A percentile compares a stretch with the other conserved stretches of the same genome.
phyloP scores from a whole-genome alignment of 1,140 invertebrate genomes.

The Drosophila mauritiana region DNA sequence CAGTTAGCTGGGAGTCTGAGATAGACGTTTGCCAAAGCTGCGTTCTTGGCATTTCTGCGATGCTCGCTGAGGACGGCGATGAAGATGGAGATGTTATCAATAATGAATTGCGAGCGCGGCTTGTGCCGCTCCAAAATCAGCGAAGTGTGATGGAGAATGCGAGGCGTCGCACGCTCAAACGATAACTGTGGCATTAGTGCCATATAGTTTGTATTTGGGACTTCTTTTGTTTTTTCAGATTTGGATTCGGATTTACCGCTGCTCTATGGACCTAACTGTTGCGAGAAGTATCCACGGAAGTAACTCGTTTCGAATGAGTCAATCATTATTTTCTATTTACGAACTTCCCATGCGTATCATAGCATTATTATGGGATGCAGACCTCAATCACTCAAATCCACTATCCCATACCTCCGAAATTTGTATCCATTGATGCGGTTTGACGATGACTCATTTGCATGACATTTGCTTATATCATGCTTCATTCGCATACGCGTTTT shows the following conservation, averaged over 20 bases:
- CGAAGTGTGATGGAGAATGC: constrained; percentile 55
- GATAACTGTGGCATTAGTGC: constrained; percentile 27
- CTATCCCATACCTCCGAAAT: constrained; percentile 28
- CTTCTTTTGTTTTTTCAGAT: constrained; percentile 18
- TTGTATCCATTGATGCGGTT: constrained; percentile 33
- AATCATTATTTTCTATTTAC: constrained; percentile 34
- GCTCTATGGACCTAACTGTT: constrained; percentile 14
- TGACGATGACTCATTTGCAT: constrained; percentile 72
- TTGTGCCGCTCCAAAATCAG: constrained; percentile 51
- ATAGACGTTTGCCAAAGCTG: constrained; percentile 9
- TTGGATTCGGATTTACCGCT: constrained; percentile 5
- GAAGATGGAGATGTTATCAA: constrained; percentile 52
- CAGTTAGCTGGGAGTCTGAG: constrained; percentile 40
- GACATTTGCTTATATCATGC: constrained; percentile 60
- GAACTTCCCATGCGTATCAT: constrained; percentile 33
- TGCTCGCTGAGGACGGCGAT: constrained; percentile 1
- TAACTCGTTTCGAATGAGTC: constrained; percentile 21
- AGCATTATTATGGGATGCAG: constrained; percentile 20
- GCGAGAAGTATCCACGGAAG: constrained; percentile 20
- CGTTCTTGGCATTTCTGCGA: constrained; percentile 21
- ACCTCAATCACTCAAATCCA: constrained; percentile 2
- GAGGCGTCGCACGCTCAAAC: constrained; percentile 38
- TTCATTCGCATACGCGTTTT: constrained; percentile 4
- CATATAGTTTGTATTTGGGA: not conserved
- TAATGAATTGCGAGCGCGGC: constrained; percentile 60